Base-by-base conservation (phyloP, 2,113 vertebrate species). In the Ictalurus furcatus region DNA sequence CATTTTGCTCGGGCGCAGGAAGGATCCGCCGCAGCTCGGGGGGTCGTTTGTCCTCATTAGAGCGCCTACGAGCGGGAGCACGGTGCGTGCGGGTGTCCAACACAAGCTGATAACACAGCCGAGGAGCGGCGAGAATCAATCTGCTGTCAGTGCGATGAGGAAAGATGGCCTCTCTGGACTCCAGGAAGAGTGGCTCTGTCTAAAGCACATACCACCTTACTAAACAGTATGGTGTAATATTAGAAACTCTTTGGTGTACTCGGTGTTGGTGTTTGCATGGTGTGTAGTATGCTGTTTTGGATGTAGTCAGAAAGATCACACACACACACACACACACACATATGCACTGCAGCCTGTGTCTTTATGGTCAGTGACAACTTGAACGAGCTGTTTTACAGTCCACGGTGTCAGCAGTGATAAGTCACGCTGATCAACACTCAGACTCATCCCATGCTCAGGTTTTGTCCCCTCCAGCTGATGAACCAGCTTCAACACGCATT, bases 1-100 rank as follows among this genome's bases (percentile, higher is more conserved):
- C 94, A 92, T 96, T 94, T 95, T 94, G 94, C 92, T 93, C 93
- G 89, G 84, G 90, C 92, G 90, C 93, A 93, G 95, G 95, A 95
- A 93, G 95, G 95, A 97, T 97, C 96, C 96, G 96, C 96, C 96
- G 96, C 93, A 95, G 95, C 94, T 95, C 95, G 95, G 93, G 89
- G 95, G 95, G 97, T 95, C 95, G 95, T 98, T 97, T 97, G 97
- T 97, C 96, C 97, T 98, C 97, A 97, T 98, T 98, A 98, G 96
- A 93, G 94, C 91, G 80, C 94, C 95, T 96, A 96, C 95, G 96
- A 97, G 97, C 95, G 96, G 93, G 93, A 96, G 96, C 96, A 95
- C 95, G 95, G 96, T 95, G 95, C 95, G 92, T 93, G 94, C 95
- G 95, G 94, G 95, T 95, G 95, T 95, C 95, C 94, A 94, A 96